phyloP scores from a whole-genome alignment of 2,888 invertebrate genomes.

The Aphodius granarius region DNA sequence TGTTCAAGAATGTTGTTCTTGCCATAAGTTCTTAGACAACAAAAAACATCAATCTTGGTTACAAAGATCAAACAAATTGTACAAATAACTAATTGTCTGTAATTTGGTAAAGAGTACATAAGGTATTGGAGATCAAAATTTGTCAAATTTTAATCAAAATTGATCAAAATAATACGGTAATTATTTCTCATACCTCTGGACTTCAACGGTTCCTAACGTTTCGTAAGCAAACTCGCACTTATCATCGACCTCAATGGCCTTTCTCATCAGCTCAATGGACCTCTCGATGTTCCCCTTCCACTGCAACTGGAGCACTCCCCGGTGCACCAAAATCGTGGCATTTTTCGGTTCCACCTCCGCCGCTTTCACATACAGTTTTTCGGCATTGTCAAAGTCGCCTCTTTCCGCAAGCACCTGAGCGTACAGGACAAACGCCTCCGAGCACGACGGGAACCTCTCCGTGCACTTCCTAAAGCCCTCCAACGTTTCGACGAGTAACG shows the following conservation, averaged over 20 bases:
- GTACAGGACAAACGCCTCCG: constrained; percentile 86
- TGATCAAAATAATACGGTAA: too few relatives aligned
- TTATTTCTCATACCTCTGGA: constrained; percentile 90
- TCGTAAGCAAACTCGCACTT: constrained; percentile 95
- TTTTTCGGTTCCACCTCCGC: constrained; percentile 81
- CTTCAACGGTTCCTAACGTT: constrained; percentile 92
- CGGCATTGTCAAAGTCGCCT: constrained; percentile 81
- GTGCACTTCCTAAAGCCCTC: constrained; percentile 74
- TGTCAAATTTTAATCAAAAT: constrained; percentile 6
- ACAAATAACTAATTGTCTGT: constrained; percentile 17
- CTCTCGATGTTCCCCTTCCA: constrained; percentile 82
- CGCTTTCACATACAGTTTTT: constrained; percentile 79
- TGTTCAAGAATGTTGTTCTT: too few relatives aligned
- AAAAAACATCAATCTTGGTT: too few relatives aligned
- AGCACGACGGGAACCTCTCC: constrained; percentile 78
- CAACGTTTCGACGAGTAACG: constrained; percentile 66
- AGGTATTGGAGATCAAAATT: too few relatives aligned
- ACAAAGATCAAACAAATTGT: too few relatives aligned
- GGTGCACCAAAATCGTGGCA: constrained; percentile 85
- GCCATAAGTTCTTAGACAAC: too few relatives aligned
- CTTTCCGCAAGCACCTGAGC: constrained; percentile 90
- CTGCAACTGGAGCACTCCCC: constrained; percentile 80
- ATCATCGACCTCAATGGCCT: constrained; percentile 84
- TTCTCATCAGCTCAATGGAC: constrained; percentile 75
- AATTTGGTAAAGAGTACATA: constrained; percentile 18